Evolutionary conservation across 2,888 invertebrate genomes (phyloP).

Genomic region (Rhynchonema sp.): DNA sequence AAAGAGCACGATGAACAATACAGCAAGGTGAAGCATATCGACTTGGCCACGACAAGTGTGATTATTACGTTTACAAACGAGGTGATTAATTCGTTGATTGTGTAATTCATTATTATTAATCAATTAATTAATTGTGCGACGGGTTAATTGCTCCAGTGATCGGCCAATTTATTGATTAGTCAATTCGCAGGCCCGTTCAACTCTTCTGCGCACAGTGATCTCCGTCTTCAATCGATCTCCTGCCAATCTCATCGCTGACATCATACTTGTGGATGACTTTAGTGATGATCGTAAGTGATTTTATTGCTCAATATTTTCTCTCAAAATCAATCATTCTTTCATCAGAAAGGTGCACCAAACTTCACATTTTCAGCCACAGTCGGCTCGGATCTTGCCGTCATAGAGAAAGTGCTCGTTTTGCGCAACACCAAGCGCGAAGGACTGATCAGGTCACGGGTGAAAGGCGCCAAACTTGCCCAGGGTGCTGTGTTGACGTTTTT

Average conservation of each 20-base stretch:
- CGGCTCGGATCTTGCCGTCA: constrained; percentile 67
- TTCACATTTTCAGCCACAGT: constrained; percentile 48
- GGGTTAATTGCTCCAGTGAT: no score
- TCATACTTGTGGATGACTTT: constrained; percentile 88
- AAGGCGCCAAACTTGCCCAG: constrained; percentile 73
- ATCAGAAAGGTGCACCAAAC: background rate
- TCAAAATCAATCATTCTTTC: background rate
- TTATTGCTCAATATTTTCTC: background rate
- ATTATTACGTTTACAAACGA: constrained; percentile 98
- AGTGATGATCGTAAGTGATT: constrained; percentile 70
- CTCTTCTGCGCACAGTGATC: constrained; percentile 71
- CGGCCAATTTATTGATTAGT: no score
- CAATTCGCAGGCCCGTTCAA: constrained; percentile 83
- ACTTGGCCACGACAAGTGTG: constrained; percentile 74
- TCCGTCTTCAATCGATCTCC: constrained; percentile 87
- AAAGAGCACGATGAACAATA: no score
- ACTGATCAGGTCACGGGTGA: constrained; percentile 73
- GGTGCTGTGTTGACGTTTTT: constrained; percentile 72
- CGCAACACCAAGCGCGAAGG: constrained; percentile 80
- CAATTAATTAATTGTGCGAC: no score
- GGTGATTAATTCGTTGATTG: no score
- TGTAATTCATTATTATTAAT: no score
- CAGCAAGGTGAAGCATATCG: no score
- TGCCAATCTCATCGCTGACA: constrained; percentile 74
- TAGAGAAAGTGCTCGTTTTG: constrained; percentile 78